These are phyloP conservation scores for Tinea pellionella DNA, from an alignment of 2,888 invertebrate genomes.

Conservation along the genomic window DNA sequence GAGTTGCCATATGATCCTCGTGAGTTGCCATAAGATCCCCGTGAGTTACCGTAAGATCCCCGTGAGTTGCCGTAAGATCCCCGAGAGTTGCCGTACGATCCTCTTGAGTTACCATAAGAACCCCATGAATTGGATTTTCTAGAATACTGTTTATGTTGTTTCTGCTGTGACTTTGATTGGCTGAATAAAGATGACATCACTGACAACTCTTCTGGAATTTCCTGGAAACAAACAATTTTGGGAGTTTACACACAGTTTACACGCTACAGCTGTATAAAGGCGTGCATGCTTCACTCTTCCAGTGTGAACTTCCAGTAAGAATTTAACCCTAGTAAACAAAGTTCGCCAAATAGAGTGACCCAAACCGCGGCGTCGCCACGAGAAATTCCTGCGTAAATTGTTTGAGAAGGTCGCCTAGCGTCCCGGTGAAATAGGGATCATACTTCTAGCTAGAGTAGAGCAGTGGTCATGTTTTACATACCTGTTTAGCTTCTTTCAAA, in stretches of 20 bases:
- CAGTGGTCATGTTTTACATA: slow-evolving; percentile 25
- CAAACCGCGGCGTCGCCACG: no score
- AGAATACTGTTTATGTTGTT: slow-evolving; percentile 24
- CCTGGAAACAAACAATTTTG: slow-evolving; percentile 28
- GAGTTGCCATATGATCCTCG: neutral
- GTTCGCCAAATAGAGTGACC: no score
- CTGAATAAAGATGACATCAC: slow-evolving; percentile 35
- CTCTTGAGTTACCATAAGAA: neutral
- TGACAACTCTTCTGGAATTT: slow-evolving; percentile 38
- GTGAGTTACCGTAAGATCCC: neutral
- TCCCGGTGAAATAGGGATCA: no score
- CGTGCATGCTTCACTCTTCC: no score
- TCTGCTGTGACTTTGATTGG: slow-evolving; percentile 28
- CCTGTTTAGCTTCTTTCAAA: slow-evolving; percentile 78
- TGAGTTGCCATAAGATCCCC: neutral
- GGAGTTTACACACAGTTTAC: no score
- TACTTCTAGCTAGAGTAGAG: no score
- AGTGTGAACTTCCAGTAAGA: no score
- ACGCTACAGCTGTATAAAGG: no score
- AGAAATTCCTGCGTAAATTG: no score
- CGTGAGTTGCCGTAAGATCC: neutral
- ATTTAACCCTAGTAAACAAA: no score
- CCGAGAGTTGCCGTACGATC: neutral
- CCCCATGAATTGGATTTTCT: neutral
- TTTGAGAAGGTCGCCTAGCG: no score